phyloP scores from a whole-genome alignment of 2,888 invertebrate species.

The Asteroscopus sphinx region DNA sequence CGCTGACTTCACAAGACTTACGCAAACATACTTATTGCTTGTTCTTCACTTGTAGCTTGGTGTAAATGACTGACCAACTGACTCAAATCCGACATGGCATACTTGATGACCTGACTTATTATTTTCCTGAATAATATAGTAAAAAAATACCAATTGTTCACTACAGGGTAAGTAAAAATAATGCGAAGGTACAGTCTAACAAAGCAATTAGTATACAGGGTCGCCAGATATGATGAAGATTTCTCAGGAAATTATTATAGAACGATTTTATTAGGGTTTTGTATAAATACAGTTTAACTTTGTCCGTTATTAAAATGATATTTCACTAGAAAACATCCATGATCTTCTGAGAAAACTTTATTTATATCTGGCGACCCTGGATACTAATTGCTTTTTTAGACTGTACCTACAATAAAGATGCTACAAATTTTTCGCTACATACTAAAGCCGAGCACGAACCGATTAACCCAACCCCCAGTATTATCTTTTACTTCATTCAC shows the following conservation, averaged over 20 bases:
- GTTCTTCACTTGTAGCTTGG: background rate
- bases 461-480: conserved; percentile 17
- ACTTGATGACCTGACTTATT: background rate
- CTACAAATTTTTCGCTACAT: conserved; percentile 16
- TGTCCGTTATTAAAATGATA: no score
- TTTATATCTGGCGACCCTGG: no score
- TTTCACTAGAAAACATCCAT: no score
- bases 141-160: no score
- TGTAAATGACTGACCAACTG: background rate
- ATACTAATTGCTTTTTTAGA: no score
- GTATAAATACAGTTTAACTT: no score
- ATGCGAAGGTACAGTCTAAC: no score
- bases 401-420: background rate
- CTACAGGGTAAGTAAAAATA: background rate
- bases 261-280: no score
- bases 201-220: no score
- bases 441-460: conserved; percentile 42
- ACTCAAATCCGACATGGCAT: background rate
- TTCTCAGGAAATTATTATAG: no score
- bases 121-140: background rate
- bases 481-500: background rate
- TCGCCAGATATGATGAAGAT: no score
- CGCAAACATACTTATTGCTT: conserved; percentile 3
- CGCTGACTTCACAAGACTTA: conserved; percentile 3
- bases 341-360: no score